These are phyloP conservation scores for Sebastes itinus DNA, from an alignment of 2,797 vertebrate genomes.

Conservation along the genomic window DNA sequence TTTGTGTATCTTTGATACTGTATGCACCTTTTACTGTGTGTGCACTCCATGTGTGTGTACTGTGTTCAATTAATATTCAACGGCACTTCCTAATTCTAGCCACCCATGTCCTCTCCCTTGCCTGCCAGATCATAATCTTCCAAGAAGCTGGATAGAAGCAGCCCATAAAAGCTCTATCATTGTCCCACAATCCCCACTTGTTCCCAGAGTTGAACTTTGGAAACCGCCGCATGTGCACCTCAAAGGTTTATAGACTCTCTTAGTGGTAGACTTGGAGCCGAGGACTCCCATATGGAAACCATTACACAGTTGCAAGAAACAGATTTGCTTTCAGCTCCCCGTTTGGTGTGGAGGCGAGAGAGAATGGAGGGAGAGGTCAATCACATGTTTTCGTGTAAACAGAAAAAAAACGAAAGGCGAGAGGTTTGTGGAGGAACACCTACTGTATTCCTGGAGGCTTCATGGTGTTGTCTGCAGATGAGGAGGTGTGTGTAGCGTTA, in stretches of 20 bases:
- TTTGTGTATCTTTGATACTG: background rate
- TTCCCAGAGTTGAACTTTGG: constrained; percentile 38
- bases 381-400: constrained; percentile 4
- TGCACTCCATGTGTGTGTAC: background rate
- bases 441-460: background rate
- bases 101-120: background rate
- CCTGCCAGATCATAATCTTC: constrained; percentile 12
- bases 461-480: background rate
- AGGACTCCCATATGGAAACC: constrained; percentile 48
- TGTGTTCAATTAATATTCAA: background rate
- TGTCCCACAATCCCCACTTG: constrained; percentile 27
- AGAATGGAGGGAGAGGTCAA: constrained; percentile 40
- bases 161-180: constrained; percentile 26
- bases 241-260: constrained; percentile 33
- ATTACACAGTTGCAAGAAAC: constrained; percentile 71
- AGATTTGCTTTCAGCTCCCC: constrained; percentile 63
- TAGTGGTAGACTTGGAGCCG: constrained; percentile 14
- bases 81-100: background rate
- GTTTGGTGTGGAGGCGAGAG: constrained; percentile 32
- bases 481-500: background rate
- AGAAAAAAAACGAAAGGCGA: background rate
- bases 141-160: constrained; percentile 2
- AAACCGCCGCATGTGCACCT: constrained; percentile 48
- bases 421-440: background rate
- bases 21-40: background rate